Conservation (phyloP, 1,140 invertebrate genomes). For the Oryctes rhinoceros region DNA sequence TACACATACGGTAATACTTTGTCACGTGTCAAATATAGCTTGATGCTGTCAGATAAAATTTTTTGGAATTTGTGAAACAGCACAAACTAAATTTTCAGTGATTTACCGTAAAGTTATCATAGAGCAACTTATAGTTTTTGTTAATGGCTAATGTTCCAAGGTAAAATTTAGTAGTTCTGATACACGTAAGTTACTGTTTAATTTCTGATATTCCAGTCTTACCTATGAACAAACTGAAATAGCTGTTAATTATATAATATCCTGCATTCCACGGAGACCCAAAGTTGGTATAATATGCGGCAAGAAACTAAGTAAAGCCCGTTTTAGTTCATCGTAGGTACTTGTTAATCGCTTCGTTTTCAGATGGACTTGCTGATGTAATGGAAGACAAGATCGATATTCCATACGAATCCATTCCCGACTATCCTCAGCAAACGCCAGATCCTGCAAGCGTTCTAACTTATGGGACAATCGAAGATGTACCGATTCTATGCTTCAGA, state of each 20-base stretch:
- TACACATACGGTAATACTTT: background rate
- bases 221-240: conserved; percentile 78
- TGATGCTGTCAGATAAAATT: background rate
- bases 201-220: background rate
- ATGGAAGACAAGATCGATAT: conserved; percentile 78
- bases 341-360: conserved; percentile 65
- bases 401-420: conserved; percentile 86
- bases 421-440: conserved; percentile 92
- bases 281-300: conserved; percentile 92
- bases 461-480: conserved; percentile 66
- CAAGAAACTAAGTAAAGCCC: conserved; percentile 53
- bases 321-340: too few species aligned
- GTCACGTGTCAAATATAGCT: background rate
- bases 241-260: conserved; percentile 77
- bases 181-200: background rate
- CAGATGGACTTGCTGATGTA: conserved; percentile 81
- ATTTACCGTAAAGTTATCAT: too few species aligned
- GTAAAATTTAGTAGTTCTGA: background rate
- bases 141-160: background rate
- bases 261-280: conserved; percentile 80
- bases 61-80: background rate
- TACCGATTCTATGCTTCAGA: conserved; percentile 91
- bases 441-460: conserved; percentile 87
- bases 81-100: too few species aligned
- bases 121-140: too few species aligned